These are phyloP conservation scores for Hepsetus odoe DNA, from an alignment of 2,113 vertebrate species.

Conservation along the genomic window DNA sequence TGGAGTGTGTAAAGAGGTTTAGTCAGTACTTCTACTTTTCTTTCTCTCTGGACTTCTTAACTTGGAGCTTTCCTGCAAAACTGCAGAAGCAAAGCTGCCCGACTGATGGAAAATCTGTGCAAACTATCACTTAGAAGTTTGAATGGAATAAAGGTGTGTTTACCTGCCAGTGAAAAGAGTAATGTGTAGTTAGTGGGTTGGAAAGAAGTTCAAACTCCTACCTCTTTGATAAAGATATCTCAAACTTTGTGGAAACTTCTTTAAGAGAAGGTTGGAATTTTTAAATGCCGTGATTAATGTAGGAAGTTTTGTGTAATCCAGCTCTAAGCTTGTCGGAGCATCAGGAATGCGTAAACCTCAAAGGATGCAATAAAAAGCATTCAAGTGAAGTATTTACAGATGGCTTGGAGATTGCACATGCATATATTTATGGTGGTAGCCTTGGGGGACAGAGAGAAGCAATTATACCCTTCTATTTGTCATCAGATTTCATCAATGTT, in stretches of 20 bases:
- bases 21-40: too few relatives aligned
- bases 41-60: too few relatives aligned
- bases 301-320: constrained; percentile 36
- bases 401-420: constrained; percentile 37
- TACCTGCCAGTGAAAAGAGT: neutral
- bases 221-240: neutral
- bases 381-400: constrained; percentile 26
- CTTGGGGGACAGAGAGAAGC: constrained; percentile 31
- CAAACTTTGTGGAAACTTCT: neutral
- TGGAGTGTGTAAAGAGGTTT: too few relatives aligned
- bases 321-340: constrained; percentile 25
- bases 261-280: constrained; percentile 24
- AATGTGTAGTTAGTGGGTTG: neutral
- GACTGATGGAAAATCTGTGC: too few relatives aligned
- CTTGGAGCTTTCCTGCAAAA: too few relatives aligned
- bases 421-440: constrained; percentile 40
- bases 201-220: neutral
- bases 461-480: neutral
- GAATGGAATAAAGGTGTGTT: neutral
- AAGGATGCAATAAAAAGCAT: constrained; percentile 39
- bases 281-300: constrained; percentile 21
- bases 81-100: too few relatives aligned
- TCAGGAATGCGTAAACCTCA: constrained; percentile 30
- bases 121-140: neutral
- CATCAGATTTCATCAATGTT: constrained; percentile 20